These are phyloP conservation scores for Anodontia alba DNA, from an alignment of 2,888 invertebrate species.

Conservation along the genomic window DNA sequence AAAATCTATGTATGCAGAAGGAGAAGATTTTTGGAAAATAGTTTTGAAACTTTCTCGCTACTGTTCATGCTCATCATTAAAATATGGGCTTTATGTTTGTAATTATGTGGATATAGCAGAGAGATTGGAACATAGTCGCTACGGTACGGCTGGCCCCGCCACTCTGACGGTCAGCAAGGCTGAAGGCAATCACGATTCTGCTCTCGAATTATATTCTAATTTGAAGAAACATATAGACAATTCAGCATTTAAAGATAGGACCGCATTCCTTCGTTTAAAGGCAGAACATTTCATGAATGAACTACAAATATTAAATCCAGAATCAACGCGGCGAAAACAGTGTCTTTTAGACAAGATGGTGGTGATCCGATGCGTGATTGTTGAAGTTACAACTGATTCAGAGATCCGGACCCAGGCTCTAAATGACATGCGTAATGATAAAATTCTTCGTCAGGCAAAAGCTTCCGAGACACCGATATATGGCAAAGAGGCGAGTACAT, in stretches of 20 bases:
- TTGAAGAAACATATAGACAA: neutral
- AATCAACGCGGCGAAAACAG: neutral
- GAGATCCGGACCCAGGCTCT: neutral
- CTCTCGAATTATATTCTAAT: neutral
- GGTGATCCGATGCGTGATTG: neutral
- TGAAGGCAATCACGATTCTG: neutral
- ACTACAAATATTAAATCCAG: neutral
- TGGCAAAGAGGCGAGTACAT: neutral
- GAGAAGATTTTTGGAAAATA: neutral
- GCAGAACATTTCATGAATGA: neutral
- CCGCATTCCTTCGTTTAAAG: neutral
- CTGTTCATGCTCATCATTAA: neutral
- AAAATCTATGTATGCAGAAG: neutral
- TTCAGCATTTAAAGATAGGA: neutral
- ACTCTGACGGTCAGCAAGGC: neutral
- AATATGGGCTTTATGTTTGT: neutral
- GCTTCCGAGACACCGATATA: neutral
- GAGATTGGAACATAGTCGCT: neutral
- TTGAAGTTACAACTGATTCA: neutral
- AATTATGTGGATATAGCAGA: neutral
- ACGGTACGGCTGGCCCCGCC: neutral
- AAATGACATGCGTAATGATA: neutral
- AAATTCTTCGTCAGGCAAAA: neutral
- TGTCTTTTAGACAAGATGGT: neutral
- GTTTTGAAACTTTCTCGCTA: neutral